Evolutionary conservation across 2,113 vertebrate genomes (phyloP).

Genomic region (Deroptyus accipitrinus): DNA sequence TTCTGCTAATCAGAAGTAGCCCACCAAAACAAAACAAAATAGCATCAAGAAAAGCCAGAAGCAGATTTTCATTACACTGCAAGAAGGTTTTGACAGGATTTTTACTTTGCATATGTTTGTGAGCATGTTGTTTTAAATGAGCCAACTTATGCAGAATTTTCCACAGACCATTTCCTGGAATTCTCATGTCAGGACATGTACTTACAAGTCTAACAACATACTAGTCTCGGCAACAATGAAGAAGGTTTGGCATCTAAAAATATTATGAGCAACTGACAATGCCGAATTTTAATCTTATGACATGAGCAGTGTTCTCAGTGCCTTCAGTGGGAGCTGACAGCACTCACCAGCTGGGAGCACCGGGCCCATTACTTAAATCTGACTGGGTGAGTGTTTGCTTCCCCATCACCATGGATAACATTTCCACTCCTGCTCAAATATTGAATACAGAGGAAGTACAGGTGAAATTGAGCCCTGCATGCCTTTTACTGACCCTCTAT

Average conservation of each 20-base stretch:
- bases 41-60: neutral
- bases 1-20: neutral
- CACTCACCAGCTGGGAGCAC: neutral
- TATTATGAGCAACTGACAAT: neutral
- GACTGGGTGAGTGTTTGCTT: neutral
- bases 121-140: neutral
- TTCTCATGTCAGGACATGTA: neutral
- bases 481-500: neutral
- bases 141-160: neutral
- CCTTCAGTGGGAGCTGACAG: neutral
- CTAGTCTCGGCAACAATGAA: neutral
- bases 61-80: neutral
- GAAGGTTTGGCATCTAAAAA: neutral
- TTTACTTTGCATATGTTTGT: neutral
- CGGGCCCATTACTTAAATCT: neutral
- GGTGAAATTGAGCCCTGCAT: neutral
- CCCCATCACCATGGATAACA: neutral
- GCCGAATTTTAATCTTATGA: neutral
- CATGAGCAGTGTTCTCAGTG: neutral
- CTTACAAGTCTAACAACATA: neutral
- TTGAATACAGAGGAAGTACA: neutral
- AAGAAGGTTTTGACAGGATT: rapidly evolving
- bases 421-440: neutral
- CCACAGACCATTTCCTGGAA: neutral
- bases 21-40: neutral